Evolutionary conservation across 1,140 invertebrate species (phyloP), one percentile per base, ranked within the genome.

Genomic region (Danaus melanippus): DNA sequence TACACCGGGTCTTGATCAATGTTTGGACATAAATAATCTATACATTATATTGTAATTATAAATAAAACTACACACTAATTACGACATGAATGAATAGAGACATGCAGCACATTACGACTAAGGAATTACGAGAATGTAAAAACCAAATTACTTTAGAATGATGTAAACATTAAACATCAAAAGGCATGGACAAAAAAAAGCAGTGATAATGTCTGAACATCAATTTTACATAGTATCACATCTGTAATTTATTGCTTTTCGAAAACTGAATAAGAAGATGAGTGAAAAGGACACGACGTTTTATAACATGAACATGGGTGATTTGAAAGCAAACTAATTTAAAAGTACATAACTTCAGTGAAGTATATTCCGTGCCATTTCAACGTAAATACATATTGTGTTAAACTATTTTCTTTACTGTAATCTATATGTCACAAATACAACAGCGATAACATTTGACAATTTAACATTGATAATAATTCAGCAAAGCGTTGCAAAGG

Each of bases 161-260:
- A 78, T 81, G 79, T 76, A 67, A 69, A 69, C 69, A 67, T 63
- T 64, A 66, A 76, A 74, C 54, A 73, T 63, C 57, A 50, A 50
- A 71, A 70, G 60, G 66, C 59, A 69, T 62, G 64, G 53, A 64
- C 52, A 69, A 66, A 59, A 69, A 72, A 67, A 76, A 80, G 71
- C 76, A 53, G 62, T 66, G 67, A 74, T 56, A 57, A 68, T 66
- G 55, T 70, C 67, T 65, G 67, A 75, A 76, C 67, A 68, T 60
- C 74, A 79, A 80, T 81, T 79, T 84, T 78, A 79, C 76, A 80
- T 76, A 81, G 75, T 68, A 76, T 72, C 72, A 64, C 41, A 64
- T 50, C 55, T 70, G 71, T 76, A 78, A 60, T 66, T 71, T 64
- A 70, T 59, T 62, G 64, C 61, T 51, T 9, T 49, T 42, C 21